These are phyloP conservation scores for Zingel zingel DNA, from an alignment of 2,113 vertebrate species.

Conservation along the genomic window DNA sequence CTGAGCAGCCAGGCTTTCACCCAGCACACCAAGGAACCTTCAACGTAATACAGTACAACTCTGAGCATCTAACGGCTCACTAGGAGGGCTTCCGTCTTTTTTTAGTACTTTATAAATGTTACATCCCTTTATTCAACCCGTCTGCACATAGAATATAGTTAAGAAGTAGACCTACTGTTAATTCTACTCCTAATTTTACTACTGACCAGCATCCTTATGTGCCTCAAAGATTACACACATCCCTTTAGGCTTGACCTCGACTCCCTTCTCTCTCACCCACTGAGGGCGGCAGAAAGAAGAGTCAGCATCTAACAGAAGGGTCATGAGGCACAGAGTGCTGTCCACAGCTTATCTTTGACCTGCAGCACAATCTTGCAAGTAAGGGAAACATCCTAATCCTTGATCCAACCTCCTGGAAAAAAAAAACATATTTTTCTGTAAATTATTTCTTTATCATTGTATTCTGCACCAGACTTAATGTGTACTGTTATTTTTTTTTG, in stretches of 20 bases:
- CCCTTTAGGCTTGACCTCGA: constrained; percentile 45
- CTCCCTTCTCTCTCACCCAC: constrained; percentile 20
- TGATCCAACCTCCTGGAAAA: neutral
- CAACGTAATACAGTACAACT: constrained; percentile 64
- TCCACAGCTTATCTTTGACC: constrained; percentile 32
- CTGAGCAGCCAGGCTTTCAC: constrained; percentile 86
- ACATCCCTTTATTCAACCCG: neutral
- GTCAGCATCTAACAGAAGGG: constrained; percentile 34
- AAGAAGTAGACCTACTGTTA: neutral
- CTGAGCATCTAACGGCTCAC: constrained; percentile 82
- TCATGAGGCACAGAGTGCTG: constrained; percentile 18
- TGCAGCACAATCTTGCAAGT: constrained; percentile 13
- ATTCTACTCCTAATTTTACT: neutral
- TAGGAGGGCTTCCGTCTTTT: constrained; percentile 36
- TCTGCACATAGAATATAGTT: neutral
- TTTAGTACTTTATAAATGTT: neutral
- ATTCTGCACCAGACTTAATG: neutral
- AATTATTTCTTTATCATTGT: neutral
- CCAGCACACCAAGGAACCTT: constrained; percentile 85
- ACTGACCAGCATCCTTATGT: constrained; percentile 6
- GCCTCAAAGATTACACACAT: constrained; percentile 8
- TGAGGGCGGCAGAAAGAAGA: constrained; percentile 24
- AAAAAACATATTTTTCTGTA: neutral
- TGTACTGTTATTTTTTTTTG: neutral
- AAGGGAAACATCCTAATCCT: constrained; percentile 5